Conservation (phyloP, 1,140 invertebrate species). For the Drosophila gunungcola region DNA sequence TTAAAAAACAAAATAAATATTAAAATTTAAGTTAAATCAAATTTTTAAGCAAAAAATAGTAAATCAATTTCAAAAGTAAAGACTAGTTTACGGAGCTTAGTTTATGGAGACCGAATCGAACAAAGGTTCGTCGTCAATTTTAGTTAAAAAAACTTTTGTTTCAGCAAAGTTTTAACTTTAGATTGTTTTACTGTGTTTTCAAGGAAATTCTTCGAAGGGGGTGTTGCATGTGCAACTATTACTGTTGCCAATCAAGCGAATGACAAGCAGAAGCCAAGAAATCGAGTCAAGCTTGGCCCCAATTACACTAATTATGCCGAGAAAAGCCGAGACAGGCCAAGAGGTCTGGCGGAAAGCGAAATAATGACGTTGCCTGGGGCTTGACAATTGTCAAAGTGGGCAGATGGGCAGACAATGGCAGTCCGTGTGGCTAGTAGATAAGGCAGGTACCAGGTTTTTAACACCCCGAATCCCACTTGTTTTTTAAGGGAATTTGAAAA, state of each 20-base stretch:
- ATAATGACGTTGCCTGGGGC: constrained; percentile 17
- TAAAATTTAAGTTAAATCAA: too few species aligned
- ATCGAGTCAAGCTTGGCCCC: constrained; percentile 18
- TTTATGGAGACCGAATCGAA: background rate
- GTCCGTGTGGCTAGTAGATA: constrained; percentile 26
- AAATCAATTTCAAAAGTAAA: too few species aligned
- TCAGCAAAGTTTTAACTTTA: background rate
- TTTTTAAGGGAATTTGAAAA: constrained; percentile 22
- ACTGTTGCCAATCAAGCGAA: constrained; percentile 43
- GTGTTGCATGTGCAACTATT: constrained; percentile 16
- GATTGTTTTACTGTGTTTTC: background rate
- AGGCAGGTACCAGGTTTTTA: constrained; percentile 23
- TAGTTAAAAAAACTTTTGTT: background rate
- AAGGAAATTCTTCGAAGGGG: background rate
- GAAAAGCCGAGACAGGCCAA: constrained; percentile 16
- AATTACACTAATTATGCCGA: constrained; percentile 69
- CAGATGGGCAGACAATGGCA: constrained; percentile 3
- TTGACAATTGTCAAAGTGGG: background rate
- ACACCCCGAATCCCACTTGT: background rate
- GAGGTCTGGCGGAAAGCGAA: constrained; percentile 14
- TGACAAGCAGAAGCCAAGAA: constrained; percentile 29
- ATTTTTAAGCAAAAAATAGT: too few species aligned
- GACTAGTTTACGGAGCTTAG: too few species aligned
- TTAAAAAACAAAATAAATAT: too few species aligned
- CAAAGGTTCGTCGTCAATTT: background rate